Percentiles rank a stretch among this genome's conserved stretches.
Conservation (phyloP, 1,140 invertebrate genomes). For the Anastatus disparis region DNA sequence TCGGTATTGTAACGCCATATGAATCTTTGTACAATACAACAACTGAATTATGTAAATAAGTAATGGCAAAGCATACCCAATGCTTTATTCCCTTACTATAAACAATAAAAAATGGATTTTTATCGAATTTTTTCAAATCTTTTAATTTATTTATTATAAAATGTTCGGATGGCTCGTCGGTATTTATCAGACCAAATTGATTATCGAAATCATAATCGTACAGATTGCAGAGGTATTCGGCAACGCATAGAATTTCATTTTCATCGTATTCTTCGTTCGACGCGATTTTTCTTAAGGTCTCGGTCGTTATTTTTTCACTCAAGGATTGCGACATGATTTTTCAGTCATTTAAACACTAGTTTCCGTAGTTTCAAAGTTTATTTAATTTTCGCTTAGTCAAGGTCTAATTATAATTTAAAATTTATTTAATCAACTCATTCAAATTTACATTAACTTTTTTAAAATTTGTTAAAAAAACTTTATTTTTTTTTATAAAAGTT, state of each 20-base stretch:
- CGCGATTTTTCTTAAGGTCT: constrained; percentile 33
- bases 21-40: constrained; percentile 38
- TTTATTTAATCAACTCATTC: too few relatives aligned
- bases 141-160: background rate
- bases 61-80: constrained; percentile 30
- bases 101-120: constrained; percentile 11
- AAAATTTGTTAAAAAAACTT: too few relatives aligned
- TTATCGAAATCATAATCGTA: constrained; percentile 28
- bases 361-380: too few relatives aligned
- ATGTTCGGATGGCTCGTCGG: constrained; percentile 4
- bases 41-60: constrained; percentile 13
- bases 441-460: too few relatives aligned
- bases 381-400: too few relatives aligned
- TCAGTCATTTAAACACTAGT: background rate
- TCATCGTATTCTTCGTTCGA: constrained; percentile 38
- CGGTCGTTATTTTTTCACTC: constrained; percentile 26
- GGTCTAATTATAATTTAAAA: too few relatives aligned
- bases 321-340: constrained; percentile 3
- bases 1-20: constrained; percentile 7
- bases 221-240: constrained; percentile 23
- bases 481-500: too few relatives aligned
- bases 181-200: constrained; percentile 18
- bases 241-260: constrained; percentile 33
- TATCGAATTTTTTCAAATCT: background rate
- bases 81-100: constrained; percentile 14